Percentiles rank a stretch among this genome's conserved stretches.
These are phyloP conservation scores for Scalopus aquaticus DNA, from an alignment of 2,113 vertebrate species.

Conservation along the genomic window DNA sequence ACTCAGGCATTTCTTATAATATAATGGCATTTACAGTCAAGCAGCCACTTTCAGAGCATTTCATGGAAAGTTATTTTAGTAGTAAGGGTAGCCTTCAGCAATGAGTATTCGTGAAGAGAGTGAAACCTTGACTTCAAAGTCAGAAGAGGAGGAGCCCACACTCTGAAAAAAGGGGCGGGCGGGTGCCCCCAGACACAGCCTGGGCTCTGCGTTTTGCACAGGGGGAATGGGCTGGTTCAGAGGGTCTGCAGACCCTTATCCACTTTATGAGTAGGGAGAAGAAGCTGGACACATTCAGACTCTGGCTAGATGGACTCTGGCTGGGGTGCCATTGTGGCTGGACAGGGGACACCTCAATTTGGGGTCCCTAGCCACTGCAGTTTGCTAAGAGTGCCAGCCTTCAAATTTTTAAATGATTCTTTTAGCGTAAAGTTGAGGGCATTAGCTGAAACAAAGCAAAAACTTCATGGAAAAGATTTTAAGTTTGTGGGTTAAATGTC, in stretches of 20 bases:
- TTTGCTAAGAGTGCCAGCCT: neutral
- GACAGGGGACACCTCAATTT: neutral
- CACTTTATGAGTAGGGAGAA: neutral
- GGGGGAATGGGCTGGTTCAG: neutral
- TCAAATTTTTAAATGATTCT: neutral
- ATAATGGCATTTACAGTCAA: constrained; percentile 72
- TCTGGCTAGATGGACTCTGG: neutral
- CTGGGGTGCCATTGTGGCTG: neutral
- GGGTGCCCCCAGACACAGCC: neutral
- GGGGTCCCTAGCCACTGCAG: neutral
- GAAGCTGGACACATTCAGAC: neutral
- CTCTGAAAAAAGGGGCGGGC: neutral
- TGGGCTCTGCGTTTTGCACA: neutral
- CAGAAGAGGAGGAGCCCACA: neutral
- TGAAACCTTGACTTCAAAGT: constrained; percentile 62
- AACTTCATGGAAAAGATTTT: neutral
- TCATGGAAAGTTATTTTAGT: constrained; percentile 75
- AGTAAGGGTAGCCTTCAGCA: neutral
- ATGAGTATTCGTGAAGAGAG: constrained; percentile 10
- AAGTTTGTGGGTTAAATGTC: too few species aligned
- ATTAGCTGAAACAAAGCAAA: neutral
- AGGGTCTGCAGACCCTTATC: too few species aligned
- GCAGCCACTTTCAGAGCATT: constrained; percentile 58
- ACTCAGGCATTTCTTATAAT: constrained; percentile 79
- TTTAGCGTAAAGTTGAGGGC: neutral